Percentiles rank a stretch among this genome's conserved stretches.
These are phyloP conservation scores for Platyscapa corneri DNA, from an alignment of 1,140 invertebrate species.

Conservation along the genomic window DNA sequence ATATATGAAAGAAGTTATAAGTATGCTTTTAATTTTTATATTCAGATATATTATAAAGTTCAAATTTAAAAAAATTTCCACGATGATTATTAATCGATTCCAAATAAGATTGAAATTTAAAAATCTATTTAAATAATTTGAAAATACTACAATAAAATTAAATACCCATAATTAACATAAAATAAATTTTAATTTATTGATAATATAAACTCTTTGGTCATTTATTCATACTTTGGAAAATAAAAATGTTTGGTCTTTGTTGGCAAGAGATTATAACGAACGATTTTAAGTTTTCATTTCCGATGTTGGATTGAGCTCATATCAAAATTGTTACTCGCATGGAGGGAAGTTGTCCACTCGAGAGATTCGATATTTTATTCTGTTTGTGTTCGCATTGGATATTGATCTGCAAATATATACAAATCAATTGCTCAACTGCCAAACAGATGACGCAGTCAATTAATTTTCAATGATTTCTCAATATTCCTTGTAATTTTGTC, in stretches of 20 bases:
- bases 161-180: too few species aligned
- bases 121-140: too few species aligned
- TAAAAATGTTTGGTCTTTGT: neutral
- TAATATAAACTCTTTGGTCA: too few species aligned
- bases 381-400: neutral
- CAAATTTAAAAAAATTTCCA: neutral
- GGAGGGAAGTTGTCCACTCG: neutral
- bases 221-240: too few species aligned
- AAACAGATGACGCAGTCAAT: neutral
- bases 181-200: too few species aligned
- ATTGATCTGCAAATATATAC: neutral
- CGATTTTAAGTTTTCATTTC: constrained; percentile 1
- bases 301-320: constrained; percentile 10
- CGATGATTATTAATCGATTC: neutral
- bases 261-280: neutral
- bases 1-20: too few species aligned
- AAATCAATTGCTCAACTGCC: neutral
- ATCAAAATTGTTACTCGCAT: constrained; percentile 4
- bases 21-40: too few species aligned
- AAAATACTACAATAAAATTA: too few species aligned
- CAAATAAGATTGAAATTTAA: neutral
- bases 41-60: too few species aligned
- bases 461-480: neutral
- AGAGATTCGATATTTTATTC: constrained; percentile 23
- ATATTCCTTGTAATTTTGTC: neutral